Percentiles rank a stretch among this genome's conserved stretches.
Evolutionary conservation across 2,113 vertebrate genomes (phyloP).

Genomic region (Pedionomus torquatus): DNA sequence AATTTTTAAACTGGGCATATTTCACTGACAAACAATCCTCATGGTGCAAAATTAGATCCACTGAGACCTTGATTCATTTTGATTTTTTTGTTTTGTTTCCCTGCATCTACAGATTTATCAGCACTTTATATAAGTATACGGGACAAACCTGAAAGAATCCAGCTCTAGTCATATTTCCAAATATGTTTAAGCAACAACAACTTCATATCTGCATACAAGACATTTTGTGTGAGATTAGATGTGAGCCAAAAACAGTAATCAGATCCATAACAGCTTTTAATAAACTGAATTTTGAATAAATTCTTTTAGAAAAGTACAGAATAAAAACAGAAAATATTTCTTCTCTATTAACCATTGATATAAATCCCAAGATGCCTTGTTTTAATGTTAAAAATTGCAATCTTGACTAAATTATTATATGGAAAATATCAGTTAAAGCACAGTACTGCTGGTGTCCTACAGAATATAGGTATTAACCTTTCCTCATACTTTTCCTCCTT

Average conservation of each 20-base stretch:
- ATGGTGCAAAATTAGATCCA: background rate
- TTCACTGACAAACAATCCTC: background rate
- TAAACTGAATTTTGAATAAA: background rate
- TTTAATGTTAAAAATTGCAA: background rate
- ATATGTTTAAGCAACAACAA: background rate
- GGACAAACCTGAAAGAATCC: background rate
- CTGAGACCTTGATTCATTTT: background rate
- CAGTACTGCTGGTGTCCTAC: background rate
- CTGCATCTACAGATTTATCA: background rate
- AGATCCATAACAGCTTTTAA: slow-evolving; percentile 3
- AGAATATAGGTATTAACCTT: background rate
- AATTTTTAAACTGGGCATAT: background rate
- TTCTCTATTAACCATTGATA: background rate
- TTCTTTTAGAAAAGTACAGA: background rate
- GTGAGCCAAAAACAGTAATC: background rate
- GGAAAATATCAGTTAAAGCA: background rate
- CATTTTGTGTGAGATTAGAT: background rate
- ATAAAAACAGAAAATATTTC: slow-evolving; percentile 3
- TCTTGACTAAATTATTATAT: background rate
- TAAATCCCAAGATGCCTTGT: background rate
- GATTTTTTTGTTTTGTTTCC: background rate
- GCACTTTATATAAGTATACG: background rate
- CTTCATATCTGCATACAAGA: background rate
- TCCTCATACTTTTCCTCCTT: background rate
- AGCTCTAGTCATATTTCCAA: background rate